Evolutionary conservation across 2,888 invertebrate species (phyloP), one percentile per base, ranked within the genome.

Genomic region (Pimpla rufipes): DNA sequence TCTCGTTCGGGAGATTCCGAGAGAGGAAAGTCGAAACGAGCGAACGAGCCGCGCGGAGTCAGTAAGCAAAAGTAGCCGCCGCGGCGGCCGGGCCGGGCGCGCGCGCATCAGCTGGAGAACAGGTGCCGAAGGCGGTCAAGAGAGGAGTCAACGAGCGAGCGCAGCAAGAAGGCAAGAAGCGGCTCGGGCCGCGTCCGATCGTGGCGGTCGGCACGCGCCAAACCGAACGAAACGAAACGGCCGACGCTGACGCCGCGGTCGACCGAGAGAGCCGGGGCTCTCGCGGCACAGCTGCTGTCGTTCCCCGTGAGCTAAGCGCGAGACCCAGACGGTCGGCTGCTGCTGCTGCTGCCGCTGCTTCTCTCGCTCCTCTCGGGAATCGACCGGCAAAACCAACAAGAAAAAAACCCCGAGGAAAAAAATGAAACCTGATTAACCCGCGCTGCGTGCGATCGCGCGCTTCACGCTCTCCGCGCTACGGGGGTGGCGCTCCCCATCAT

Each of bases 91-190:
- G 57, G 57, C 35, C 67, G 68, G 21, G 52, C 18, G 13, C 21
- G 1, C 29, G 47, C 89, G 88, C 91, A 92, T 92, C 92, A 92
- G 92, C 92, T 92, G 92, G 91, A 90, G 91, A 92, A 92, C 92
- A 92, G 92, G 92, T 92, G 92, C 91, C 90, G 88, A 89, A 87
- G 87, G 86, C 85, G 87, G 85, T 86, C 87, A 86, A 86, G 81
- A 86, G 68, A 81, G 59, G 70, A 70, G 79, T 82, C 78, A 67
- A 76, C 81, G 81, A 76, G 71, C 62, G 50, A 8, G 37, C 16
- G 35, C 52, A 13, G 47, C 23, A 35, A 64, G 64, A 10, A 18
- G 77, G 70, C 64, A 83, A 84, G 81, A 77, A 75, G 81, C 74
- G 81, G 35, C 83, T 71, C 71, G 68, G 74, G 70, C 62, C 77